Conservation (phyloP, 2,113 vertebrate genomes). For the Globicephala melas region DNA sequence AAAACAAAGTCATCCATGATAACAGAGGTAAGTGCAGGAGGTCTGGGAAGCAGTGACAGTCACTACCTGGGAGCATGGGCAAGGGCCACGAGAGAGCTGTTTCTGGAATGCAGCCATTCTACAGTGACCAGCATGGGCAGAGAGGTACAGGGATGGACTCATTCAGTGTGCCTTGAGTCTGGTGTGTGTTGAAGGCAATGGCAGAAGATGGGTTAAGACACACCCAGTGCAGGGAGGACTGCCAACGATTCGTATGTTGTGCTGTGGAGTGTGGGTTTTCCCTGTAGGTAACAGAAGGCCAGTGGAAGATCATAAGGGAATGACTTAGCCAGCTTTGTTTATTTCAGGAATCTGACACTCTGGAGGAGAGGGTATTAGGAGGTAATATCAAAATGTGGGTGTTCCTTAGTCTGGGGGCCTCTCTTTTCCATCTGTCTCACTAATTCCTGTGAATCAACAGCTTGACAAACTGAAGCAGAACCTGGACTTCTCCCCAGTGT, state of each 20-base stretch:
- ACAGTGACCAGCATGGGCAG: neutral
- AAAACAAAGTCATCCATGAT: neutral
- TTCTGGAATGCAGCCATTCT: neutral
- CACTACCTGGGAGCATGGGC: neutral
- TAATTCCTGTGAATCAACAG: neutral
- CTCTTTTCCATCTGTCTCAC: neutral
- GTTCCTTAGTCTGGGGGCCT: neutral
- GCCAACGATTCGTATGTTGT: fast-evolving
- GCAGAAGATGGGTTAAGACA: neutral
- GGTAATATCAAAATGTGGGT: neutral
- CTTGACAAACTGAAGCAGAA: neutral
- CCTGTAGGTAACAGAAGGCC: neutral
- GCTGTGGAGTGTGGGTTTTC: neutral
- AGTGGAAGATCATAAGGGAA: neutral
- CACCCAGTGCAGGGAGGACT: fast-evolving
- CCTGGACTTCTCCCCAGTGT: neutral
- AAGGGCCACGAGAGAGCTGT: neutral
- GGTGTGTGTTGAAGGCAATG: neutral
- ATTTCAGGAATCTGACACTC: neutral
- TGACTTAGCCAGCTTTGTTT: neutral
- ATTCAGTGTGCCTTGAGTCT: neutral
- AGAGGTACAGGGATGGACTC: neutral
- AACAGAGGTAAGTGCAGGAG: neutral
- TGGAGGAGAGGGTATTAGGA: neutral
- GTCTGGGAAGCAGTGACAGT: neutral